Base-by-base conservation (phyloP, 2,888 invertebrate species). In the Andrena minutula region DNA sequence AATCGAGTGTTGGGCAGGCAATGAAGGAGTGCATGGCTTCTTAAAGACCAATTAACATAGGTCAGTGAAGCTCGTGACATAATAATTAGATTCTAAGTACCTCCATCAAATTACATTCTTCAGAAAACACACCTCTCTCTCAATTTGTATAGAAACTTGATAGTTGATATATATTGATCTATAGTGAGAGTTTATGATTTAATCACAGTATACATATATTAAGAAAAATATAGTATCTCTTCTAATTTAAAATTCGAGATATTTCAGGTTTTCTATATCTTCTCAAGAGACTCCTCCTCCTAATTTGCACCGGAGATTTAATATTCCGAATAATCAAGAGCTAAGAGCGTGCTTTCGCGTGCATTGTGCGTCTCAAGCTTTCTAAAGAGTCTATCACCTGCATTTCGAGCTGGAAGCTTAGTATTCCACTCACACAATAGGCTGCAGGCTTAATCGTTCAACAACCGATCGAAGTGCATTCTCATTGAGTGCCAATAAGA, bases 11-110 rank as follows among this genome's bases (percentile, higher is more conserved):
- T 82, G 65, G 72, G 26, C 70, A 80, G 72, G 61, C 76, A 35
- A 56, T 20, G 69, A 30, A 81, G 63, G 76, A 65, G 51, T 16
- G 58, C 53, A 10, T n/a, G 35, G 58, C 66, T 53, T 23, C 53
- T 70, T 73, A 66, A 74, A 76, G 20, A 60, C 75, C 61, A 76
- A 83, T 81, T 76, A 73, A 73, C 82, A 75, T 83, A 76, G 82
- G 81, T 83, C 82, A 83, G 81, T 81, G 69, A 76, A 70, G 69
- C 73, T 61, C 56, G 65, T 75, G 56, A 68, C 61, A 80, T 75
- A 82, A 75, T 23, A 69, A 75, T 35, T 10, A 56, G 49, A 28
- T 66, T 53, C 60, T 26, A 47, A 70, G 64, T 63, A 16, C 32
- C 51, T 12, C 35, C n/a, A 28, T 49, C 30, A 8, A 12, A 1